Evolutionary conservation across 30 jellyfish, hydroid and myxozoan genomes (phyloP).

Genomic region (Turritopsis rubra): DNA sequence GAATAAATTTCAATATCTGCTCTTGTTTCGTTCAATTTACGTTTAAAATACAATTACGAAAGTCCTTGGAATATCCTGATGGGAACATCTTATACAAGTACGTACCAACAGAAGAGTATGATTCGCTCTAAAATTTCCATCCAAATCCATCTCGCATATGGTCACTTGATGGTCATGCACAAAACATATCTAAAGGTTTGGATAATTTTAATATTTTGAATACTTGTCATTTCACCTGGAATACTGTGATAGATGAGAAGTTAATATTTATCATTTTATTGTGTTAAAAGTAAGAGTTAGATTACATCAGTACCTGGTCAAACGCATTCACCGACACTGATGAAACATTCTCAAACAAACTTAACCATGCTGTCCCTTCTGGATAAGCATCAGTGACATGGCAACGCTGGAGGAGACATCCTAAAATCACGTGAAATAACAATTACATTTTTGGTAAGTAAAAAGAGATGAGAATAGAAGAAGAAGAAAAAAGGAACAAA

Average conservation of each 20-base stretch:
- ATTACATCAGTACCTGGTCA: constrained; percentile 76
- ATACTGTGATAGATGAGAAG: too few relatives aligned
- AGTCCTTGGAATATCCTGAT: too few relatives aligned
- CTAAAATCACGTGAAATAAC: constrained; percentile 14
- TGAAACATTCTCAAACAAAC: constrained; percentile 41
- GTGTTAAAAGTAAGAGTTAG: too few relatives aligned
- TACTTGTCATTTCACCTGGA: too few relatives aligned
- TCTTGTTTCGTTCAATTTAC: too few relatives aligned
- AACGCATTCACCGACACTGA: constrained; percentile 48
- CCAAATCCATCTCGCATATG: neutral
- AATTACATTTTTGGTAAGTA: neutral
- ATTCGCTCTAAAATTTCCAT: neutral
- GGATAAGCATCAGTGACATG: constrained; percentile 68
- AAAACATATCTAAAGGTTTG: neutral
- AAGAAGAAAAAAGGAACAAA: neutral
- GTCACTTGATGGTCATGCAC: constrained; percentile 2
- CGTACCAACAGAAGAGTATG: constrained; percentile 9
- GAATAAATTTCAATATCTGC: too few relatives aligned
- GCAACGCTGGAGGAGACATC: constrained; percentile 52
- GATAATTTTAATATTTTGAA: too few relatives aligned
- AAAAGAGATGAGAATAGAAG: neutral
- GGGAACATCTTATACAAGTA: too few relatives aligned
- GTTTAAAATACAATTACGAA: too few relatives aligned
- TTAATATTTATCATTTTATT: too few relatives aligned
- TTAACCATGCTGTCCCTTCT: constrained; percentile 85